Evolutionary conservation across 2,797 vertebrate species (phyloP).

Genomic region (Urophycis tenuis): DNA sequence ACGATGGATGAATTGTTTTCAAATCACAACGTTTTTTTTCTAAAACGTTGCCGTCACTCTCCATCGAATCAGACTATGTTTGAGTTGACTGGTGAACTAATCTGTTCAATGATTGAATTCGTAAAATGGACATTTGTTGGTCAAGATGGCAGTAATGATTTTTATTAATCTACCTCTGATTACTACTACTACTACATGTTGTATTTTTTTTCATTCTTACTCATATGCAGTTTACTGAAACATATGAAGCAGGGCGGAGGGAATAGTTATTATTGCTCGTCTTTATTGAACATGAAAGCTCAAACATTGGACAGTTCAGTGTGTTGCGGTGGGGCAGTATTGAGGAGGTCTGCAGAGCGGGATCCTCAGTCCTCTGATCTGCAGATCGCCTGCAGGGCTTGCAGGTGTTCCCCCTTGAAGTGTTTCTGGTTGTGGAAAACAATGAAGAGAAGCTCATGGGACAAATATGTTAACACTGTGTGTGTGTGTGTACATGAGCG

Average conservation of each 20-base stretch:
- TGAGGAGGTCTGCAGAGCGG: neutral
- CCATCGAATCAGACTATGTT: neutral
- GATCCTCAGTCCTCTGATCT: slow-evolving; percentile 65
- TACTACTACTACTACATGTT: neutral
- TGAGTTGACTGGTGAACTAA: neutral
- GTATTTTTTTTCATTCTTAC: neutral
- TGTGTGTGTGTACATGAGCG: too few relatives aligned
- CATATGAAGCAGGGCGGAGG: neutral
- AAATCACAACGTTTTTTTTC: too few relatives aligned
- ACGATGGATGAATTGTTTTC: neutral
- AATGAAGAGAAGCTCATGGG: neutral
- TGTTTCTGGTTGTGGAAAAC: slow-evolving; percentile 49
- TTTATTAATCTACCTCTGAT: neutral
- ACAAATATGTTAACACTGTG: neutral
- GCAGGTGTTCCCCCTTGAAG: slow-evolving; percentile 61
- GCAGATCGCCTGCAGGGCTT: slow-evolving; percentile 64
- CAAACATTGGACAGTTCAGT: neutral
- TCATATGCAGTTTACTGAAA: neutral
- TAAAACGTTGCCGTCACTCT: neutral
- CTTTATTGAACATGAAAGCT: neutral
- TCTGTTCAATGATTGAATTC: neutral
- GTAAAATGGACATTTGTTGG: neutral
- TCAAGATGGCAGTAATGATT: neutral
- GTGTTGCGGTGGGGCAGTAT: too few relatives aligned
- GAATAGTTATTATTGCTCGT: neutral